Evolutionary conservation across 2,113 vertebrate species (phyloP), one percentile per base, ranked within the genome.

Genomic region (Chaetodon trifascialis): DNA sequence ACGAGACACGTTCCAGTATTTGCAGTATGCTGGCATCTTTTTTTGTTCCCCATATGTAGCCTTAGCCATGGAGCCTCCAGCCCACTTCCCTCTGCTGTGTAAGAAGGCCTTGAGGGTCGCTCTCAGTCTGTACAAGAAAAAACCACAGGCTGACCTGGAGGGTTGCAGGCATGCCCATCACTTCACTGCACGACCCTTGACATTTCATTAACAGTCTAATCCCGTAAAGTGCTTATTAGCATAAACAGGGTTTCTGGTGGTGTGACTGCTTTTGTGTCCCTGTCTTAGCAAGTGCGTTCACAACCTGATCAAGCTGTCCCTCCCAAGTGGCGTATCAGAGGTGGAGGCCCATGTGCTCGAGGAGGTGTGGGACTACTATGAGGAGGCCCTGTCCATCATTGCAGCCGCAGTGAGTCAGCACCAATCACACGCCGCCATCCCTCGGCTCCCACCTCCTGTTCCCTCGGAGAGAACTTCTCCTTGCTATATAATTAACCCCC

Each of bases 21-120:
- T 60, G 25, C 0, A 47, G 34, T 6, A 16, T 23, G 34, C 21
- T 73, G 25, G 4, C 36, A 23, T 67, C 38, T 56, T 70, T 60
- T 65, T 74, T 76, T 52, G 58, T 30, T 30, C 46, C 25, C 47
- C 65, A 8, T 82, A 19, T 80, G 51, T 54, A 99, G 98, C 93
- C 0, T 88, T 99, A 90, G 95, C 97, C 17, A 96, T 99, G 97
- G 97, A 99, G 85, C 66, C 93, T 17, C 98, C 98, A 62, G 97
- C 96, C 80, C 64, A 95, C 82, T 97, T 96, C 82, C 97, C 97
- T 42, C 80, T 82, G 7, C 87, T 98, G 52, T 96, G 96, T 82
- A 96, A 96, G 92, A 97, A 95, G 85, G 97, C 96, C 86, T 94
- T 99, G 93, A 95, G 94, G 91, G 93, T 86, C 23, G 95, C 96